Evolutionary conservation across 2,888 invertebrate genomes (phyloP), one percentile per base, ranked within the genome.

Genomic region (Lapara coniferarum): DNA sequence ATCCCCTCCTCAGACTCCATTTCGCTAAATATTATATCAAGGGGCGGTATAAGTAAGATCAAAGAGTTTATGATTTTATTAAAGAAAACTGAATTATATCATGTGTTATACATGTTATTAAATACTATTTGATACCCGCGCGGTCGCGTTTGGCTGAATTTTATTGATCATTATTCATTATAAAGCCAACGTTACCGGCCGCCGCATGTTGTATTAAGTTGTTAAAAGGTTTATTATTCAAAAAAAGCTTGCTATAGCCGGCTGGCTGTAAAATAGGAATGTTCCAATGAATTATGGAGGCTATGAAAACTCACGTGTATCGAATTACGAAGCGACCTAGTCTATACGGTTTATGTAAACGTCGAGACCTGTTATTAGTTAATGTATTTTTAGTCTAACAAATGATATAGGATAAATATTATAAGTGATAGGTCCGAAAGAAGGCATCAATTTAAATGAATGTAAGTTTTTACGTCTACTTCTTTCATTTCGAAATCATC

Each of bases 131-230:
- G 75, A 78, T 76, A 81, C 25, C 81, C 80, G 81, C 79, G 81
- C 78, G 83, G 84, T 83, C 84, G 81, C 84, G 83, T 87, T 86
- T 82, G 81, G 82, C 79, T 78, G 79, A 77, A 78, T 86, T 90
- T 91, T 90, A 91, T 91, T 88, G 90, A 86, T 88, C 88, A 88
- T 91, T 89, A 89, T 85, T 90, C 89, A 88, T 89, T 89, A 88
- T 88, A 85, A 90, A 77, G 84, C 78, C 79, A 79, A 79, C 85
- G 79, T 87, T 81, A 86, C 84, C 82, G 84, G 81, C 81, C 85
- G 78, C 81, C 81, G 82, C 82, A 81, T 84, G 81, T 82, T 82
- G 84, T 85, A 89, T 88, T 84, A 88, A 88, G 88, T 85, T 89
- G 84, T 88, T 86, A 87, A 84, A 83, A 85, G 84, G 82, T 87